These are phyloP conservation scores for Anolis carolinensis DNA, from an alignment of 2,113 vertebrate species.

Conservation along the genomic window DNA sequence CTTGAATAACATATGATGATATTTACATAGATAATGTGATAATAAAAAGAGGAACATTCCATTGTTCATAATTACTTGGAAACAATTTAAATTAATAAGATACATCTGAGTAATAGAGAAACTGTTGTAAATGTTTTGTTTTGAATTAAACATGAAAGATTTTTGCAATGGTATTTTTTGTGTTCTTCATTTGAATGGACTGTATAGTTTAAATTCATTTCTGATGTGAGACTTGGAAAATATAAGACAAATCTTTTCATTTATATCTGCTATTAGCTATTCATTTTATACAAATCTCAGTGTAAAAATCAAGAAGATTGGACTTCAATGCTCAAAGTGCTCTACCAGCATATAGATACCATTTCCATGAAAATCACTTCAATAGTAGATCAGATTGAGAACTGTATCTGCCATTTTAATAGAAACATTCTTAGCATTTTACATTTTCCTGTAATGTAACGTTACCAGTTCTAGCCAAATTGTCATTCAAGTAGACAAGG, in stretches of 20 bases:
- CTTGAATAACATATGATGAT: constrained; percentile 26
- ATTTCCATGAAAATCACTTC: neutral
- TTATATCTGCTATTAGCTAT: constrained; percentile 42
- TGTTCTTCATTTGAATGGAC: constrained; percentile 58
- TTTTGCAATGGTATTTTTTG: constrained; percentile 51
- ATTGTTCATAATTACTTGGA: constrained; percentile 50
- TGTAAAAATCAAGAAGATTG: constrained; percentile 13
- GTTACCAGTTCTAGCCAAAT: neutral
- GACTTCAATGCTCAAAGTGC: neutral
- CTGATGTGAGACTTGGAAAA: constrained; percentile 48
- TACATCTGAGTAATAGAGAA: constrained; percentile 36
- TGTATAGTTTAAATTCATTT: constrained; percentile 49
- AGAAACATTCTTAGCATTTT: neutral
- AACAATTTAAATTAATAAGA: constrained; percentile 55
- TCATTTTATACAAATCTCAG: constrained; percentile 26
- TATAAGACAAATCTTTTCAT: constrained; percentile 22
- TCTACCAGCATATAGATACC: neutral
- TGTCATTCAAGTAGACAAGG: neutral
- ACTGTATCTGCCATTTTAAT: neutral
- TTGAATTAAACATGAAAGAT: constrained; percentile 43
- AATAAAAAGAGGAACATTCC: constrained; percentile 38
- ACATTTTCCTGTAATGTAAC: neutral
- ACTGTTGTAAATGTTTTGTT: constrained; percentile 47
- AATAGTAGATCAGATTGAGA: neutral
- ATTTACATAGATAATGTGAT: constrained; percentile 39